These are phyloP conservation scores for Aleiodes alternator DNA, from an alignment of 2,888 invertebrate species.

Conservation along the genomic window DNA sequence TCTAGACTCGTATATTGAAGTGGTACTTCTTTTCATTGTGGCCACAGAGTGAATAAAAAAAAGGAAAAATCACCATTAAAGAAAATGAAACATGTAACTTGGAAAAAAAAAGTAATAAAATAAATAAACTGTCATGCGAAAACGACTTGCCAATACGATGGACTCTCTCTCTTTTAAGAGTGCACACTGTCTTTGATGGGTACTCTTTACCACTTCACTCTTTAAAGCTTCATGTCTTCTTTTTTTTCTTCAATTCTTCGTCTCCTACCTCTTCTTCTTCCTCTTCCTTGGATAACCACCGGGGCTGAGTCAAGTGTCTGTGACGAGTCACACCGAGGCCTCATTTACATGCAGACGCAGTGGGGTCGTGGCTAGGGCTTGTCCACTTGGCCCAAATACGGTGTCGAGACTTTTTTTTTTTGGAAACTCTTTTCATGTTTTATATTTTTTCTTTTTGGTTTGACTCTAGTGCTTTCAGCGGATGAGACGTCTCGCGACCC, in stretches of 20 bases:
- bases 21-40: slow-evolving; percentile 15
- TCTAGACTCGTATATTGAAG: slow-evolving; percentile 63
- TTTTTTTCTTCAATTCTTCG: slow-evolving; percentile 49
- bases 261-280: slow-evolving; percentile 43
- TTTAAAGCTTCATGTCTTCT: slow-evolving; percentile 46
- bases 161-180: slow-evolving; percentile 3
- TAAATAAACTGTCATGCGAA: slow-evolving; percentile 19
- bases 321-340: slow-evolving; percentile 59
- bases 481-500: slow-evolving; percentile 34
- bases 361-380: slow-evolving; percentile 45
- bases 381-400: slow-evolving; percentile 68
- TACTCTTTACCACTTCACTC: slow-evolving; percentile 45
- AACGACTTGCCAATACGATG: slow-evolving; percentile 8
- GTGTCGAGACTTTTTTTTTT: slow-evolving; percentile 38
- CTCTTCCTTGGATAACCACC: slow-evolving; percentile 49
- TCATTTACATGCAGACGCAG: slow-evolving; percentile 67
- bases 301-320: slow-evolving; percentile 62
- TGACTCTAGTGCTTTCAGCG: slow-evolving; percentile 17
- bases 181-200: slow-evolving; percentile 36
- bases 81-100: neutral
- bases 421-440: slow-evolving; percentile 14
- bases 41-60: neutral
- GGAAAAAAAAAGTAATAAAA: neutral
- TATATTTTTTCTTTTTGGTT: neutral
- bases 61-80: neutral